phyloP scores from a whole-genome alignment of 2,113 vertebrate genomes.

The Marcusenius ussheri region DNA sequence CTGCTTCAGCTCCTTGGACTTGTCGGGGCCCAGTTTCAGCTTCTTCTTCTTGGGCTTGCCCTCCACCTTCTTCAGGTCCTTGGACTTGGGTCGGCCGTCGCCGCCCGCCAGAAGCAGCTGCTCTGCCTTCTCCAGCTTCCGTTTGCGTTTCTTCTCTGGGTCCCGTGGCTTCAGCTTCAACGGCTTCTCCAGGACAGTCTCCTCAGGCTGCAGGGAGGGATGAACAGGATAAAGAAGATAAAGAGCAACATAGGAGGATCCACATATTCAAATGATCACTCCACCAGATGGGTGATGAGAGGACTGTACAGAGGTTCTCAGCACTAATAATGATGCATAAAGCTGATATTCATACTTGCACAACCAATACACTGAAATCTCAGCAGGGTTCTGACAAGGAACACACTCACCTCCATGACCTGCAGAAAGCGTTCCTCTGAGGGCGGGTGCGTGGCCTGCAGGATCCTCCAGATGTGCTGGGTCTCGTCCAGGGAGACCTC shows the following conservation, averaged over 20 bases:
- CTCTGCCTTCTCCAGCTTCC: slow-evolving; percentile 83
- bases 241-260: neutral
- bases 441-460: slow-evolving; percentile 93
- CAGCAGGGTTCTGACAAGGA: neutral
- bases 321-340: neutral
- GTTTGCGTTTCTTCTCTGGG: slow-evolving; percentile 83
- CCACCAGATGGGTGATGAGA: neutral
- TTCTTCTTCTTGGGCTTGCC: slow-evolving; percentile 95
- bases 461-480: slow-evolving; percentile 96
- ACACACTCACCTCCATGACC: slow-evolving; percentile 79
- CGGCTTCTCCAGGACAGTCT: slow-evolving; percentile 80
- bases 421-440: slow-evolving; percentile 93
- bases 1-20: slow-evolving; percentile 88
- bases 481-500: slow-evolving; percentile 97
- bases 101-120: slow-evolving; percentile 66
- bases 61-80: slow-evolving; percentile 77
- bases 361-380: neutral
- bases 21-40: slow-evolving; percentile 84
- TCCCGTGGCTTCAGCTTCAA: slow-evolving; percentile 86
- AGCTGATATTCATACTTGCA: neutral
- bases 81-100: slow-evolving; percentile 72
- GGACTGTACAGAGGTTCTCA: neutral
- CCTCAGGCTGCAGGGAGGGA: slow-evolving; percentile 62
- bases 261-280: neutral
- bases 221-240: neutral